Conservation (phyloP, 2,888 invertebrate species). For the Dynastes tityus region DNA sequence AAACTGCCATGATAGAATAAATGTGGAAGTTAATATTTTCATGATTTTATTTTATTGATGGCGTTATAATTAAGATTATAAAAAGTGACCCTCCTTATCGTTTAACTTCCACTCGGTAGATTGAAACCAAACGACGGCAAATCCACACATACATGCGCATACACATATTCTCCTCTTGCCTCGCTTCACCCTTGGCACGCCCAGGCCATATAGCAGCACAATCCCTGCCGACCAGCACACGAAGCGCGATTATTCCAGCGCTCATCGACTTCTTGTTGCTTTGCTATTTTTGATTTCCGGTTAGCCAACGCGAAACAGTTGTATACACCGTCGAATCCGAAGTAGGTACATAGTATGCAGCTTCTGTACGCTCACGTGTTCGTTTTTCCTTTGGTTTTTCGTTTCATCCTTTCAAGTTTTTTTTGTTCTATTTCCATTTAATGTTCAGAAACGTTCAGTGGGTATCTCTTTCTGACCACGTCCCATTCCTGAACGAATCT, state of each 20-base stretch:
- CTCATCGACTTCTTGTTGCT: constrained; percentile 51
- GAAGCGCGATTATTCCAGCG: constrained; percentile 51
- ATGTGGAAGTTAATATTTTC: no score
- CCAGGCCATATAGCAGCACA: constrained; percentile 1
- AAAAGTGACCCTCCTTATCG: neutral
- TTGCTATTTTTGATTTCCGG: constrained; percentile 57
- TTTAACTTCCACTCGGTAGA: constrained; percentile 13
- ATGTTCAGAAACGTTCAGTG: no score
- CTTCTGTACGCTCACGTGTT: neutral
- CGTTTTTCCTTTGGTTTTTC: neutral
- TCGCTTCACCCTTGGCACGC: constrained; percentile 30
- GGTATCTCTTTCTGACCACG: no score
- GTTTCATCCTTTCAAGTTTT: neutral
- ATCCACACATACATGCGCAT: neutral
- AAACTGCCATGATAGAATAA: no score
- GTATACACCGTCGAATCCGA: neutral
- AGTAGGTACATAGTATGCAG: constrained; percentile 15
- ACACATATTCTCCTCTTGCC: neutral
- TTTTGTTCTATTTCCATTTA: neutral
- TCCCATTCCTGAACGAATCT: neutral
- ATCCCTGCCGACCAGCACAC: constrained; percentile 4
- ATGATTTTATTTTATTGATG: no score
- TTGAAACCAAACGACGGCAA: neutral
- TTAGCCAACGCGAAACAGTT: constrained; percentile 42
- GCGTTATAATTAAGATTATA: neutral